Evolutionary conservation across 2,888 invertebrate species (phyloP).

Genomic region (Callyntrura guangdongensis): DNA sequence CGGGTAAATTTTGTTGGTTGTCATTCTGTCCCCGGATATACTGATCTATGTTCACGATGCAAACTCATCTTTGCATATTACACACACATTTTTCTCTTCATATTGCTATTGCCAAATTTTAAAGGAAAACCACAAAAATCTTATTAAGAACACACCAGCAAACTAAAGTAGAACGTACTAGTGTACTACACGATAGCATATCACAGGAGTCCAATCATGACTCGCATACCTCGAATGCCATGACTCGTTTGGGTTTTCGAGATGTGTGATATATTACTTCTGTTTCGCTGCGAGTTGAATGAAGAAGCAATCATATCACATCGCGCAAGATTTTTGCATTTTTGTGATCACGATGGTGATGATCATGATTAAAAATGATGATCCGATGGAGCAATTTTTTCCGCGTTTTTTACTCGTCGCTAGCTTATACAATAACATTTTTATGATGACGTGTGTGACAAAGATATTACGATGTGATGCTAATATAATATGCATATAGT

Average conservation of each 20-base stretch:
- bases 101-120: slow-evolving; percentile 9
- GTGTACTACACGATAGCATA: not conserved
- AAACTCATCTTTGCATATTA: slow-evolving; percentile 24
- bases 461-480: not conserved
- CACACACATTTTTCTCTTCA: slow-evolving; percentile 22
- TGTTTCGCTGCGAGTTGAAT: slow-evolving; percentile 43
- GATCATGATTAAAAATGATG: slow-evolving; percentile 43
- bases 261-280: slow-evolving; percentile 52
- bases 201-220: not conserved
- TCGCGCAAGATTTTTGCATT: not conserved
- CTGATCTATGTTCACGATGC: slow-evolving; percentile 5
- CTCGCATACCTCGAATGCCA: not conserved
- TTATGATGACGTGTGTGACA: slow-evolving; percentile 3
- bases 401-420: slow-evolving; percentile 55
- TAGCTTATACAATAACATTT: slow-evolving; percentile 1
- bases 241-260: slow-evolving; percentile 9
- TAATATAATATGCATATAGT: not conserved
- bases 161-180: slow-evolving; percentile 15
- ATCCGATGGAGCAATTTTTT: slow-evolving; percentile 55
- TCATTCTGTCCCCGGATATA: not conserved
- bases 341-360: slow-evolving; percentile 35
- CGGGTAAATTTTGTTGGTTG: too few relatives aligned
- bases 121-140: slow-evolving; percentile 62
- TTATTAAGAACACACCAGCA: slow-evolving; percentile 45
- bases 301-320: slow-evolving; percentile 4